Evolutionary conservation across 2,113 vertebrate species (phyloP).

Genomic region (Crotophaga sulcirostris): DNA sequence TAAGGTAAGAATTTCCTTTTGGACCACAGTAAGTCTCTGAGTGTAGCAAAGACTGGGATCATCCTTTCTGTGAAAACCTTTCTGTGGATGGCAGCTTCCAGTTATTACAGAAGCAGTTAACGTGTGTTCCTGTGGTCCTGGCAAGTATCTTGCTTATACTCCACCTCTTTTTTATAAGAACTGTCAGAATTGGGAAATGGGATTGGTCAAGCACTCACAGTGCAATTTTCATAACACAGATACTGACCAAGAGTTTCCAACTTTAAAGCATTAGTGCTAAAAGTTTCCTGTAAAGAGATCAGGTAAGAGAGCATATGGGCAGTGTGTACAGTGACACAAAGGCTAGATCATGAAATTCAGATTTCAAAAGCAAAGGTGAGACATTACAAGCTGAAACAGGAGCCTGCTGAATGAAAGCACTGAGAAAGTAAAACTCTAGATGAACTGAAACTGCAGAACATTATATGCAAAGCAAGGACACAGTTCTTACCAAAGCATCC

Average conservation of each 20-base stretch:
- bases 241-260: neutral
- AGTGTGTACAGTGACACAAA: neutral
- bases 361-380: neutral
- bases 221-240: neutral
- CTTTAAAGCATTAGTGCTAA: neutral
- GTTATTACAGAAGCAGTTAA: neutral
- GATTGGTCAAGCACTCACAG: neutral
- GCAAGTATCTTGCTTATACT: neutral
- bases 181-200: neutral
- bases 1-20: neutral
- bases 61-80: neutral
- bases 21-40: neutral
- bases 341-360: neutral
- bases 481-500: neutral
- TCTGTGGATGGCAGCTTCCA: neutral
- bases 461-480: neutral
- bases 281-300: neutral
- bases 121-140: neutral
- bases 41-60: neutral
- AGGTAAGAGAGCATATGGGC: neutral
- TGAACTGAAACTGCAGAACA: neutral
- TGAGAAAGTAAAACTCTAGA: neutral
- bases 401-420: neutral
- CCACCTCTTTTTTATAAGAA: neutral
- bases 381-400: neutral